These are phyloP conservation scores for Eristalinus aeneus DNA, from an alignment of 2,888 invertebrate species.

Conservation along the genomic window DNA sequence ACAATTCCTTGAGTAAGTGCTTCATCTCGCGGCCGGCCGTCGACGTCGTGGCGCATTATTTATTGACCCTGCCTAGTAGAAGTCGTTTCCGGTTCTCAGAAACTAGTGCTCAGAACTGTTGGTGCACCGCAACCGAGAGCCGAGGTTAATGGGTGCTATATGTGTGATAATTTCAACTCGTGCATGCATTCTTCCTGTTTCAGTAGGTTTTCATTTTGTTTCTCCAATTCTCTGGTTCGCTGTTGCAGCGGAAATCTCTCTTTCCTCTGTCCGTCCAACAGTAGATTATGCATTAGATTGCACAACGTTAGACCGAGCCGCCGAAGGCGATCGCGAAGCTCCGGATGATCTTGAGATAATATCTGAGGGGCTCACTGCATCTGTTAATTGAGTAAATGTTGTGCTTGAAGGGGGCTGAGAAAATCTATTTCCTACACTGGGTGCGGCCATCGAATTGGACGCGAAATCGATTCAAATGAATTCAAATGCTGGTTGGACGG, in stretches of 20 bases:
- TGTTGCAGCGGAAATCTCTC: background rate
- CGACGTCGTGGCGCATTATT: conserved; percentile 42
- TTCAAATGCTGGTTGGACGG: conserved; percentile 47
- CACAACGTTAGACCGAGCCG: conserved; percentile 47
- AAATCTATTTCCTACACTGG: conserved; percentile 67
- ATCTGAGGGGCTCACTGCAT: conserved; percentile 43
- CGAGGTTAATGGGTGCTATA: conserved; percentile 70
- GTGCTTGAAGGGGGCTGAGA: conserved; percentile 16
- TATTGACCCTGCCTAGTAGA: conserved; percentile 53
- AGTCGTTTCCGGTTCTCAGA: conserved; percentile 67
- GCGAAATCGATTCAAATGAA: conserved; percentile 42
- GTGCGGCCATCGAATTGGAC: conserved; percentile 67
- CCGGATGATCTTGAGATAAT: conserved; percentile 66
- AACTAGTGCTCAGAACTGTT: background rate
- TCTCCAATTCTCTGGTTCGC: background rate
- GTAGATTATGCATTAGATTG: conserved; percentile 59
- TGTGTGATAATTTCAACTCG: conserved; percentile 70
- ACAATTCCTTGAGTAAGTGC: conserved; percentile 14
- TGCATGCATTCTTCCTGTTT: conserved; percentile 69
- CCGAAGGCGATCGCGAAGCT: conserved; percentile 42
- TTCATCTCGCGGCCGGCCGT: conserved; percentile 9
- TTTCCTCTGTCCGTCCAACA: background rate
- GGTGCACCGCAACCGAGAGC: conserved; percentile 9
- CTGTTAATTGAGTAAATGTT: conserved; percentile 66
- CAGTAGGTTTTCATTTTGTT: background rate